Evolutionary conservation across 2,797 vertebrate species (phyloP).

Genomic region (Gorsachius magnificus): DNA sequence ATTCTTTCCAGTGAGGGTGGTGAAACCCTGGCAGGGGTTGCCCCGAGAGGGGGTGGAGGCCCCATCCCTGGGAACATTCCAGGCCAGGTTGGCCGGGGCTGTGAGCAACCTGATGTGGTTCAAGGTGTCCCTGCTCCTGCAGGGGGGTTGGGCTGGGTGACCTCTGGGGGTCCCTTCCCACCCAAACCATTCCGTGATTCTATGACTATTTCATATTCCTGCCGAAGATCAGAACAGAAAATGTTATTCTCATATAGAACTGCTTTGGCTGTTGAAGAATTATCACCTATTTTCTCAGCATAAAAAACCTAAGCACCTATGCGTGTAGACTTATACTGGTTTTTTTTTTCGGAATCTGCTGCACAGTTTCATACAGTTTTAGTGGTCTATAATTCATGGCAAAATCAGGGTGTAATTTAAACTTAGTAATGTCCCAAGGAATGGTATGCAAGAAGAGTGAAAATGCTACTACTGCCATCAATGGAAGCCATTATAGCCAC

Average conservation of each 20-base stretch:
- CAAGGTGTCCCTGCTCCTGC: too few relatives aligned
- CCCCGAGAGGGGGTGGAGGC: too few relatives aligned
- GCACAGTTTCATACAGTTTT: not conserved
- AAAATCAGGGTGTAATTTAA: not conserved
- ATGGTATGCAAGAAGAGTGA: not conserved
- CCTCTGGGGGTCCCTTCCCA: too few relatives aligned
- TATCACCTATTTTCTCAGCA: not conserved
- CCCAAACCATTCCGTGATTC: too few relatives aligned
- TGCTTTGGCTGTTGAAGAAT: not conserved
- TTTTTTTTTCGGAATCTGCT: not conserved
- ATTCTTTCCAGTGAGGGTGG: too few relatives aligned
- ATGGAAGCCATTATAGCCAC: not conserved
- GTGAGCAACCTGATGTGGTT: too few relatives aligned
- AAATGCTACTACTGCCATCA: not conserved
- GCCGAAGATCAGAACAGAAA: not conserved
- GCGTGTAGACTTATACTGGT: not conserved
- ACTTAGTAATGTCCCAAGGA: not conserved
- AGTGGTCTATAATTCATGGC: not conserved
- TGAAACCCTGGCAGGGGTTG: too few relatives aligned
- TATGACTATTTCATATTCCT: not conserved
- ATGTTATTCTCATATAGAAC: not conserved
- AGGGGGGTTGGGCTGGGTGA: too few relatives aligned
- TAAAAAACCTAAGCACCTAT: not conserved
- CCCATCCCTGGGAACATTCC: too few relatives aligned
- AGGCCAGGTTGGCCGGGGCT: too few relatives aligned